These are phyloP conservation scores for Rhabdomys dilectus DNA, from an alignment of 2,113 vertebrate species.

Conservation along the genomic window DNA sequence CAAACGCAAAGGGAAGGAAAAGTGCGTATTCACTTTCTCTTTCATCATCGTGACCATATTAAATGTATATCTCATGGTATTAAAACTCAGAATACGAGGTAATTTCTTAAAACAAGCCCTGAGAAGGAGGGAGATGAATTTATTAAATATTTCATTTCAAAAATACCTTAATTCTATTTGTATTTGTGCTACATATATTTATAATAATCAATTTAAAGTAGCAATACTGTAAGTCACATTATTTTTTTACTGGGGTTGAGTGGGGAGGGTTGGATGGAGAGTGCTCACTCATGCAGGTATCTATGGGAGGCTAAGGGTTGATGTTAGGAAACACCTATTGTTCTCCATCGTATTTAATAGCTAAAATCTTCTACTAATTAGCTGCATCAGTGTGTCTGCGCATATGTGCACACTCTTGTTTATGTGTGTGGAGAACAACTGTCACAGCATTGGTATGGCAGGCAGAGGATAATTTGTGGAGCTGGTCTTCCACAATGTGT, in stretches of 20 bases:
- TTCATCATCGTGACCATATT: constrained; percentile 99
- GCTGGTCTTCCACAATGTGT: no score
- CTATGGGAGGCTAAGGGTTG: neutral
- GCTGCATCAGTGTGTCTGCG: neutral
- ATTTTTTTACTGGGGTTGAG: no score
- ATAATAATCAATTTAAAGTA: constrained; percentile 34
- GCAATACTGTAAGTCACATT: neutral
- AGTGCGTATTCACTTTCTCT: constrained; percentile 99
- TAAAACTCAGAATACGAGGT: constrained; percentile 98
- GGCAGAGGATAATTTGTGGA: neutral
- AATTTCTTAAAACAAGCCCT: constrained; percentile 99
- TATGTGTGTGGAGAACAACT: neutral
- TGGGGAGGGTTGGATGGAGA: no score
- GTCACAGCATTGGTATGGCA: neutral
- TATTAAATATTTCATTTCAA: constrained; percentile 49
- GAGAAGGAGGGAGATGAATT: constrained; percentile 63
- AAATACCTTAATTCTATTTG: constrained; percentile 31
- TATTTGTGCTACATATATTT: neutral
- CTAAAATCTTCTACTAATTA: neutral
- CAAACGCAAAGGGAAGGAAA: constrained; percentile 97
- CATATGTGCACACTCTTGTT: neutral
- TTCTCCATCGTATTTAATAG: neutral
- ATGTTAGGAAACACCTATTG: neutral
- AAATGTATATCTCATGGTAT: constrained; percentile 99
- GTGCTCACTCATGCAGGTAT: no score